Base-by-base conservation (phyloP, 2,888 invertebrate genomes). In the Agonum fuliginosum region DNA sequence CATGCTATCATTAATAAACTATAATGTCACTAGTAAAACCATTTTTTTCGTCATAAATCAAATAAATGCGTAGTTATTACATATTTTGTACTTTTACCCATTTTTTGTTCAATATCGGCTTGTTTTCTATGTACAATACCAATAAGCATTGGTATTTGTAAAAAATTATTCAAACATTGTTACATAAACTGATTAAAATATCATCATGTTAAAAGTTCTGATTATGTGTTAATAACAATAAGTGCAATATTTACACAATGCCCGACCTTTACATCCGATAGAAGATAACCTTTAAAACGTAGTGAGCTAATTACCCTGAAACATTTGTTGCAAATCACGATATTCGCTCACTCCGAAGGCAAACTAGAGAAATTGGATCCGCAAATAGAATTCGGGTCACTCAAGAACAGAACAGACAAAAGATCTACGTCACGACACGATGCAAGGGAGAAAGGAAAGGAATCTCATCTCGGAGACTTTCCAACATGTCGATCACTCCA, bases 291-390 rank as follows among this genome's bases (percentile, higher is more conserved):
- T 62, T 62, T 62, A 62, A 27, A 30, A 62, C n/a, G n/a, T n/a
- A 62, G 12, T 30, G 30, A 62, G 30, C 58, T 62, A 62, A 62
- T 62, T 62, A 30, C 30, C 30, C 14, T 62, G 58, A 27, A 62
- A 54, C 54, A 37, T 37, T 37, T 37, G 24, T 54, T 54, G 54
- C 54, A 54, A 54, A 54, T 54, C 54, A 54, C 54, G 54, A 54
- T 37, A 37, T 37, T 37, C 12, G 37, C 37, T 37, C 37, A 12
- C 2, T 37, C 37, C 12, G 37, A 37, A 3, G 17, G 20, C 17
- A 20, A 17, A 6, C 34, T 19, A 19, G 37, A 19, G 22, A 41
- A 37, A 22, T 34, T 41, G 43, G 37, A 37, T 67, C 10, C 54
- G 22, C 22, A 24, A 54, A 5, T n/a, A 43, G 4, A 24, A 62